Conservation (phyloP, 2,888 invertebrate genomes). For the Hirtodrosophila cameraria region DNA sequence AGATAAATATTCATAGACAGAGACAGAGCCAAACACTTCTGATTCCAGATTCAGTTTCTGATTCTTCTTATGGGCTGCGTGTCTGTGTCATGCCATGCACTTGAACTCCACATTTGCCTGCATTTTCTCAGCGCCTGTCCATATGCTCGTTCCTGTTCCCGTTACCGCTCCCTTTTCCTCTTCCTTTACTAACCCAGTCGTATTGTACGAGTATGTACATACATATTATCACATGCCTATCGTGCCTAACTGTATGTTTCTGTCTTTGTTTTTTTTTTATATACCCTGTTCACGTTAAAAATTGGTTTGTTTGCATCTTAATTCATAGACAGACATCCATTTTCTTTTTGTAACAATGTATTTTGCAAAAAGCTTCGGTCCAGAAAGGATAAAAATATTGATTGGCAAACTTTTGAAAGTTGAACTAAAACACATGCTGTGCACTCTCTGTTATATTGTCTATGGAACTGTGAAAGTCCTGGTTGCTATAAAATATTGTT, state of each 20-base stretch:
- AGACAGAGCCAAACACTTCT: neutral
- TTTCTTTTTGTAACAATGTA: too few species aligned
- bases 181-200: slow-evolving; percentile 18
- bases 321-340: too few species aligned
- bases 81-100: slow-evolving; percentile 70
- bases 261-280: slow-evolving; percentile 11
- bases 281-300: too few species aligned
- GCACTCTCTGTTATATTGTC: too few species aligned
- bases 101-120: slow-evolving; percentile 71
- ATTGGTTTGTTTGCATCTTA: too few species aligned
- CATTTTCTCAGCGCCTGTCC: slow-evolving; percentile 28
- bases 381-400: too few species aligned
- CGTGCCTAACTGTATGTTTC: slow-evolving; percentile 44
- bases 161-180: slow-evolving; percentile 5
- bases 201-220: slow-evolving; percentile 11
- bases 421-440: too few species aligned
- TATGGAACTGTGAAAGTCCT: too few species aligned
- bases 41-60: neutral
- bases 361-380: too few species aligned
- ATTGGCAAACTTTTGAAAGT: too few species aligned
- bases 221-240: slow-evolving; percentile 52
- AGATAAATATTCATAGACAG: slow-evolving; percentile 13
- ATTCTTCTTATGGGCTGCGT: slow-evolving; percentile 17
- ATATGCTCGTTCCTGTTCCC: slow-evolving; percentile 6
- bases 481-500: too few species aligned